Conservation (phyloP, 2,888 invertebrate species). For the Petrolisthes manimaculis region DNA sequence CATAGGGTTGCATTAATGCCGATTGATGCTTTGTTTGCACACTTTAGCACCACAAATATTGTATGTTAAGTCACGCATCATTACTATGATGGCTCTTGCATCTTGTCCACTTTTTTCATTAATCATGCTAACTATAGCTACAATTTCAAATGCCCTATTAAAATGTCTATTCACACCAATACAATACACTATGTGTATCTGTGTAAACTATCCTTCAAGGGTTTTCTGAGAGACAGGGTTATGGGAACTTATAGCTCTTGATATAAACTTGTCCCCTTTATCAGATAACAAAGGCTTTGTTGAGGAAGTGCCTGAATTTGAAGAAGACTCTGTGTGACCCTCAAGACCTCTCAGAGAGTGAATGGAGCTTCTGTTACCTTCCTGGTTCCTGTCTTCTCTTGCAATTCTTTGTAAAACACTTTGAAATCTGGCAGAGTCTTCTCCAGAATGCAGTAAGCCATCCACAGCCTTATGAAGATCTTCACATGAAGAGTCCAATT, state of each 20-base stretch:
- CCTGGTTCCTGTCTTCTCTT: conserved; percentile 16
- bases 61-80: not conserved
- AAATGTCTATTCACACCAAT: too few relatives aligned
- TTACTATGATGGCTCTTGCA: not conserved
- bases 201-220: conserved; percentile 20
- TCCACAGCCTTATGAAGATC: conserved; percentile 25
- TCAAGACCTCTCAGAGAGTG: conserved; percentile 21
- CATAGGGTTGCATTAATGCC: not conserved
- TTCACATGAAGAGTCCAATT: conserved; percentile 4
- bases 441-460: not conserved
- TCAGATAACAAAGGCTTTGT: conserved; percentile 24
- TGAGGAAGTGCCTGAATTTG: conserved; percentile 31
- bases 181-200: not conserved
- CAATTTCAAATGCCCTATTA: too few relatives aligned
- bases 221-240: conserved; percentile 42
- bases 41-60: conserved; percentile 8
- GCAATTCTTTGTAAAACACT: not conserved
- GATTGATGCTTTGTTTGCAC: not conserved
- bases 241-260: conserved; percentile 22
- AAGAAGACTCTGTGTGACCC: conserved; percentile 19
- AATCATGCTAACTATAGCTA: not conserved
- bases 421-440: not conserved
- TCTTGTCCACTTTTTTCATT: not conserved
- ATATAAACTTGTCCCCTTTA: not conserved
- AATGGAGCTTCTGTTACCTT: not conserved